Percentiles rank a stretch among this genome's conserved stretches.
Conservation (phyloP, 37 sponge, comb jelly and placozoan species). For the Eunapius fragilis region DNA sequence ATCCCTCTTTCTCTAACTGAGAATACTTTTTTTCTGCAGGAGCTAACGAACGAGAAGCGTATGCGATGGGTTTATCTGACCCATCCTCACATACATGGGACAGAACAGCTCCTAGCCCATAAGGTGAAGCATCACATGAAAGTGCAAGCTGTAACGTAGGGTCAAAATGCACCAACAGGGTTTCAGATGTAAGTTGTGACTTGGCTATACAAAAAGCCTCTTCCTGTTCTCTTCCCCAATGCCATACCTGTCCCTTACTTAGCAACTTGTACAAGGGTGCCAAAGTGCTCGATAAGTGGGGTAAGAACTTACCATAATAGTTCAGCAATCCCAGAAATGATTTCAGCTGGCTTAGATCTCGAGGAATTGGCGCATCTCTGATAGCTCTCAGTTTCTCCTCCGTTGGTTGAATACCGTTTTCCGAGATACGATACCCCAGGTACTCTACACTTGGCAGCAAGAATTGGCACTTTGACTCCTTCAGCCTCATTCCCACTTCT, state of each 20-base stretch:
- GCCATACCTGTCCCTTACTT: neutral
- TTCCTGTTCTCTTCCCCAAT: neutral
- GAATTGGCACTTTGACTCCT: neutral
- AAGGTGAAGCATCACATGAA: slow-evolving; percentile 34
- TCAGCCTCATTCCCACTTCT: slow-evolving; percentile 3
- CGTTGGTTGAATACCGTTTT: too few species aligned
- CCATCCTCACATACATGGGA: slow-evolving; percentile 13
- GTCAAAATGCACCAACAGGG: slow-evolving; percentile 19
- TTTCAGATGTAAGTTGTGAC: neutral
- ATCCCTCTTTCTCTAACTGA: slow-evolving; percentile 32
- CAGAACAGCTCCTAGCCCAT: slow-evolving; percentile 48
- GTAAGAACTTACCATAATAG: too few species aligned
- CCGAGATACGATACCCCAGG: too few species aligned
- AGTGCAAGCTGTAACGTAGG: neutral
- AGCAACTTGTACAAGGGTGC: neutral
- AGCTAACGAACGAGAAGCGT: slow-evolving; percentile 14
- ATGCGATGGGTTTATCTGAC: slow-evolving; percentile 15
- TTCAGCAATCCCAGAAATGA: too few species aligned
- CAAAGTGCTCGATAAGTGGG: too few species aligned
- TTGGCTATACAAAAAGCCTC: neutral
- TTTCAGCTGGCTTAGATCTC: too few species aligned
- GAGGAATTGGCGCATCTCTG: too few species aligned
- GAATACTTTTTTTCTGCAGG: slow-evolving; percentile 18
- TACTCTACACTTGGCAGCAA: too few species aligned
- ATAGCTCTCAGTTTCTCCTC: too few species aligned